Percentiles rank a stretch among this genome's conserved stretches.
Conservation (phyloP, 2,797 vertebrate species). For the Pteropus rufus region DNA sequence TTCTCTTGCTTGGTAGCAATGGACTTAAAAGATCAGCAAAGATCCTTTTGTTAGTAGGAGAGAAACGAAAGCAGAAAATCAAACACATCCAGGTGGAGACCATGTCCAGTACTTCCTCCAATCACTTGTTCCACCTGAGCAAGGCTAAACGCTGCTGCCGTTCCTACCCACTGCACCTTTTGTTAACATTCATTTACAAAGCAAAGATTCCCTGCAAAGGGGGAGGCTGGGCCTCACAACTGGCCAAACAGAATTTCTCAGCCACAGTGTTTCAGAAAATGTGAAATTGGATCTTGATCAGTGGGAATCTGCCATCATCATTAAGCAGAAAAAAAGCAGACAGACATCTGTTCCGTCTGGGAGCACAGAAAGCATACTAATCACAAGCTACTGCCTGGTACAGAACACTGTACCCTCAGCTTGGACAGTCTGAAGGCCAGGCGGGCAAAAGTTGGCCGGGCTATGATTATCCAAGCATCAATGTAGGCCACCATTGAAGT, state of each 20-base stretch:
- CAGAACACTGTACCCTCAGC: background rate
- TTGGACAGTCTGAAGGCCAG: background rate
- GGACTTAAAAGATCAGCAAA: background rate
- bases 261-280: conserved; percentile 24
- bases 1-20: too few species aligned
- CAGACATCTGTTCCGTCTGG: conserved; percentile 69
- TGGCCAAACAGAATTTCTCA: conserved; percentile 44
- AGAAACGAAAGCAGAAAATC: background rate
- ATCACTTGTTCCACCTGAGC: too few species aligned
- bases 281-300: conserved; percentile 46
- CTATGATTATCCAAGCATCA: background rate
- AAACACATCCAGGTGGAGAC: background rate
- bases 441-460: background rate
- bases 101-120: background rate
- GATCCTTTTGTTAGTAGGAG: background rate
- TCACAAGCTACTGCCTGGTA: conserved; percentile 33
- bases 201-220: background rate
- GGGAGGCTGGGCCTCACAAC: background rate
- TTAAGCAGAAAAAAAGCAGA: conserved; percentile 60
- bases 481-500: background rate
- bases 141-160: background rate
- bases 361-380: conserved; percentile 66
- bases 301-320: conserved; percentile 59
- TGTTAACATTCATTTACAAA: background rate
- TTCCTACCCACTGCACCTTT: background rate